Base-by-base conservation (phyloP, 2,113 vertebrate genomes). In the Triplophysa tibetana region DNA sequence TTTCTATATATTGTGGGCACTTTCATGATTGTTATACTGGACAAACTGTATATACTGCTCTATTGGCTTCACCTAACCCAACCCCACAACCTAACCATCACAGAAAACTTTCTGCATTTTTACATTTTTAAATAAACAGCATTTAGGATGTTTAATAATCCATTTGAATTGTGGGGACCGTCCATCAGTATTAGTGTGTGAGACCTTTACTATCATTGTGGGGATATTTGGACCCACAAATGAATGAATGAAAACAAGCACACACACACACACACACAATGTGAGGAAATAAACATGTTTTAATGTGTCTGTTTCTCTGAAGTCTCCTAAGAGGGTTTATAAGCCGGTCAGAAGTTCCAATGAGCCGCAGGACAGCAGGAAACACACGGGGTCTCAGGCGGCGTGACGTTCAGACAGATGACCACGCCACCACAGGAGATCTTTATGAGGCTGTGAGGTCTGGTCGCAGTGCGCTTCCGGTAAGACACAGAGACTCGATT, bases 401-500 rank as follows among this genome's bases (percentile, higher is more conserved):
- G 54, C 54, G 54, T 16, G 14, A 58, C 54, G 8, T 14, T 17
- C 14, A 72, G 48, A 21, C 17, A 8, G 33, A 83, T 67, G 24
- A 52, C 7, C 79, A 75, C 16, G 75, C 83, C 33, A 84, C 72
- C 77, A 82, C 84, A 56, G 85, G 68, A 79, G 77, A 94, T 68
- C 91, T 97, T 78, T 96, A 93, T 29, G 91, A 94, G 72, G 95
- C 95, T 16, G 85, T 97, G 79, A 75, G 68, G 80, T 88, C 86
- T 17, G 95, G 91, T 82, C 94, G 90, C 84, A 90, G 86, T 26
- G 94, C 94, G 17, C 86, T 94, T 70, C 91, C 93, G 93, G 95
- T 96, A 86, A 94, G 92, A 19, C n/a, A 77, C 41, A 13, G 8
- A 21, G n/a, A 58, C 8, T 4, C 16, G 41, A 14, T 17, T 8